Percentiles rank a stretch among this genome's conserved stretches.
These are phyloP conservation scores for Vireo griseus DNA, from an alignment of 2,797 vertebrate species.

Conservation along the genomic window DNA sequence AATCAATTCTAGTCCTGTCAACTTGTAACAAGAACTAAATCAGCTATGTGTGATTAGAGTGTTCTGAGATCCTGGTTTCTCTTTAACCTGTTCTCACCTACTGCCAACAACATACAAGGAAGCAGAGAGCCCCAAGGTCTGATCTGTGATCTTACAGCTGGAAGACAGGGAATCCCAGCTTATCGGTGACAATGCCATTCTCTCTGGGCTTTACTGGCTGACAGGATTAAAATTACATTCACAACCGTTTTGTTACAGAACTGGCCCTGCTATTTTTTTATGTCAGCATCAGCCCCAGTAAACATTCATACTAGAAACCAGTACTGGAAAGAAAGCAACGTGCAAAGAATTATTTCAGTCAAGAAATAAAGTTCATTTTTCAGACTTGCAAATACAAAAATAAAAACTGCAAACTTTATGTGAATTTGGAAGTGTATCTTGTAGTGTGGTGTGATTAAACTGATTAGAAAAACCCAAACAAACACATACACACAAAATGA, in stretches of 20 bases:
- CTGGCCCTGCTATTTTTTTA: not conserved
- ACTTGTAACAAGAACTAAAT: not conserved
- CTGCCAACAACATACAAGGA: not conserved
- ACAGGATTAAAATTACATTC: not conserved
- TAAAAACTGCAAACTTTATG: not conserved
- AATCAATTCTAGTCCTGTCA: not conserved
- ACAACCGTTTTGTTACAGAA: not conserved
- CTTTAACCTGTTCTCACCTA: not conserved
- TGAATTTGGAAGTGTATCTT: not conserved
- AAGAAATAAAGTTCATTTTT: not conserved
- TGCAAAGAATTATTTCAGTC: not conserved
- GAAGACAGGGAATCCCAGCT: not conserved
- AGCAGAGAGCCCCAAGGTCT: constrained; percentile 34
- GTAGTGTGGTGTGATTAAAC: not conserved
- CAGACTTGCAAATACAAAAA: not conserved
- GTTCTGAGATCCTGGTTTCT: not conserved
- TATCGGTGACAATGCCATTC: not conserved
- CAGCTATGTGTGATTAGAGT: not conserved
- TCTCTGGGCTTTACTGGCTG: not conserved
- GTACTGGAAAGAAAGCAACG: not conserved
- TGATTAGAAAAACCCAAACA: not conserved
- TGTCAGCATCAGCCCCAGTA: not conserved
- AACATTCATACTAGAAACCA: not conserved
- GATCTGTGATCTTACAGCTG: not conserved
- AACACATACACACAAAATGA: not conserved